Evolutionary conservation across 2,113 vertebrate species (phyloP), one percentile per base, ranked within the genome.

Genomic region (Hippopotamus amphibius): DNA sequence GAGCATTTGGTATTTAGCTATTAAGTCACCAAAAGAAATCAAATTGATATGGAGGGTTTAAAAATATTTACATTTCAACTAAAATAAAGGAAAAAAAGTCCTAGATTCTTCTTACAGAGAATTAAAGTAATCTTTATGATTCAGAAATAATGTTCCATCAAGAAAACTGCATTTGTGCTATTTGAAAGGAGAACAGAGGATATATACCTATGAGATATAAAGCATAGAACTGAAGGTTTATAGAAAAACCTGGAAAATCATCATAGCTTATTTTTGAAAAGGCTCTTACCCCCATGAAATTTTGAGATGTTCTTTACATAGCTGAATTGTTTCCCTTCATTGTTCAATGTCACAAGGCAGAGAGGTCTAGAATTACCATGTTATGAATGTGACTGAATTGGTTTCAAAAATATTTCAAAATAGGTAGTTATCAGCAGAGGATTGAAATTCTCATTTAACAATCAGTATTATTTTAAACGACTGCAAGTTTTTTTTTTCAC

Each of bases 401-500:
- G 59, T 68, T 53, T 96, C 37, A 98, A 98, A 97, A 97, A 96
- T 65, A 95, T 97, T 97, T 97, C 97, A 93, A 96, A 97, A 95
- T 91, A 95, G 43, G 86, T 59, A 88, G 92, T 96, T 97, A 93
- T 63, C 71, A 94, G 43, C 84, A 72, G 88, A 93, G 41, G 19
- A 16, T 88, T 88, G 96, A 96, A 97, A 96, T 97, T 90, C 88
- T 93, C n/a, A 96, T 97, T 97, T 85, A 69, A 15, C 84, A 86
- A 85, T 95, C 94, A 71, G 76, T 97, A 92, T 95, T 96, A 89
- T 84, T 97, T 97, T 96, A 96, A 92, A 97, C 92, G 68, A 68
- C 91, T 94, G 43, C 11, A 41, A 95, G 86, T 53, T 87, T 85
- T 43, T 59, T 46, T 72, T 61, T 28, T 16, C 46, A 88, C 88